Base-by-base conservation (phyloP, 92 coral and sea anemone genomes). In the Pocillopora grandis region DNA sequence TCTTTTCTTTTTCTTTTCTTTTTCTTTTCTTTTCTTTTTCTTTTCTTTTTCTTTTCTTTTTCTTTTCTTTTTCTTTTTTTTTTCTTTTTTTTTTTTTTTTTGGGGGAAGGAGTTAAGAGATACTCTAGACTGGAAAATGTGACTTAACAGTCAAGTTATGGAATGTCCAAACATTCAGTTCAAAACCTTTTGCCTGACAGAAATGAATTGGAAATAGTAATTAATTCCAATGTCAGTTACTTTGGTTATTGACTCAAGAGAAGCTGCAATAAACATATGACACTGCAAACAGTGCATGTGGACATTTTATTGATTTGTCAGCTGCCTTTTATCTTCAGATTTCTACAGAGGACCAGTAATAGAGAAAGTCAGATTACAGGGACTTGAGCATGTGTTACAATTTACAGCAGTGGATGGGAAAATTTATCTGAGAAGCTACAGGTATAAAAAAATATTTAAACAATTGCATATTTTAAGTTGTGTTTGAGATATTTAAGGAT, bases 331-430 rank as follows among this genome's bases (percentile, higher is more conserved):
- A 18, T 59, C 57, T 52, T 21, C 71, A 96, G 99, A 96, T 75
- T 89, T 94, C 76, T 96, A 90, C 89, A 81, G 98, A 89, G 99
- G 99, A 19, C 87, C 95, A 48, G 93, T 89, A 48, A 94, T 89
- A 16, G 93, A 92, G 23, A 90, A 96, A 78, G 72, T 96, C 18
- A 87, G 99, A 68, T 84, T 96, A 59, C 99, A 96, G 75, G 99
- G 98, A 11, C 79, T 96, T 33, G 99, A 96, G 81, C 99, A 96
- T 86, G 91, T 96, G 20, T 83, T 96, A 11, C 99, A 94, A 66
- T 80, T 94, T 72, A 92, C 98, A 17, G 96, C 94, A 31, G 88
- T 77, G 1, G 98, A 92, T 35, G 94, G 93, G 55, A 92, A 90
- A 77, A 84, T 96, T 59, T 88, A 80, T 56, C 79, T 95, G 62